Evolutionary conservation across 2,797 vertebrate genomes (phyloP), one percentile per base, ranked within the genome.

Genomic region (Sebastes elongatus): DNA sequence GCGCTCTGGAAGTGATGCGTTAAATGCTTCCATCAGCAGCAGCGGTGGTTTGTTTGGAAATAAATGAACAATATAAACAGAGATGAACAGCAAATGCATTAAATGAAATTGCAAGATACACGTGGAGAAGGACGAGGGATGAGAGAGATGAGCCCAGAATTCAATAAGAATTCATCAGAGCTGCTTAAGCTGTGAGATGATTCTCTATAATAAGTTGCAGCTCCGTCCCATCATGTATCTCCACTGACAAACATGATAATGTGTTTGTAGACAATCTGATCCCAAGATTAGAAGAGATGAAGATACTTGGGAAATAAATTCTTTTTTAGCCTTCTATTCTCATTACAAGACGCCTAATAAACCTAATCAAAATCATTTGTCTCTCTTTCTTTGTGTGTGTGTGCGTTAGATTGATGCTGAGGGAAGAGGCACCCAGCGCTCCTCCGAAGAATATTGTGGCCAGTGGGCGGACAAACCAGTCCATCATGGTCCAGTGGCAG

Each of bases 401-500:
- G 68, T 81, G 20, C 42, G 13, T 62, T 74, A 99, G 98, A 81
- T 68, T 99, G 90, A 97, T 99, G 97, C 91, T 99, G 4, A 96
- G 97, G 1, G 98, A 99, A 86, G 98, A 99, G 77, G 97, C 98
- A 0, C 98, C 98, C 18, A 98, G 98, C 10, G 97, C 97, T 1
- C 97, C 98, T 1, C 98, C 98, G 0, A 99, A 99, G 90, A 99
- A 99, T 64, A 97, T 99, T 0, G 97, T 99, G 79, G 98, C 98
- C 78, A 98, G 98, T 5, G 98, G 98, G 5, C 95, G 98, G 20
- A 99, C 98, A 82, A 99, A 99, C 82, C 98, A 99, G 93, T 99
- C 98, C 62, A 99, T 99, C 89, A 99, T 99, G 97, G 97, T 99
- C 25, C 98, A 99, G 92, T 99, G 98, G 98, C 98, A 99, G 81